Base-by-base conservation (phyloP, 2,888 invertebrate species). In the Drosophila monieri region DNA sequence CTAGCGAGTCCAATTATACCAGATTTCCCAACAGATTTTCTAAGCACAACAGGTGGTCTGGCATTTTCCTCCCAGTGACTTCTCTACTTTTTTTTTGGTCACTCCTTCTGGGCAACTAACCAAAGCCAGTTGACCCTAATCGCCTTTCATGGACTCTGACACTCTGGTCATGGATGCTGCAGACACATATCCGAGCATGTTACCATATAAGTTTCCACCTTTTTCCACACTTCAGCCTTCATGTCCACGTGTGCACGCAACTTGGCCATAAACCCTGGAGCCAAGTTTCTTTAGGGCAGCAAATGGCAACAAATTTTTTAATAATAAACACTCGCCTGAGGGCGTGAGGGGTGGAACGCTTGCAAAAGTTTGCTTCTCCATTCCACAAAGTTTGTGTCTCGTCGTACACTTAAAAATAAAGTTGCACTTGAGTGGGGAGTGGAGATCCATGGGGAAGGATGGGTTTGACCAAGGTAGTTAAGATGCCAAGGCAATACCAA, bases 251-350 rank as follows among this genome's bases (percentile, higher is more conserved):
- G 73, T 69, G 66, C 65, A 62, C 70, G 73, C 68, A 66, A 52
- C 60, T 65, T 76, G 68, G 44, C 75, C 74, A 79, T 79, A 81
- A 85, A 76, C 58, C 76, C 62, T 30, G 70, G 41, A 71, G 30
- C 53, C 53, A 71, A 79, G 57, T 81, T 76, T 66, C 70, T 53
- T 67, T 51, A 70, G 68, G 70, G 66, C 67, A 80, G 73, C 78
- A 77, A 78, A 70, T 74, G 77, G 64, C 77, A 81, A 76, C 80
- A 83, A 76, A 76, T 85, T 85, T 80, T 78, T 80, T 85, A 76
- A 79, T 81, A 81, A 81, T 79, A 81, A 81, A 79, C 77, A 71
- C 44, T 47, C 15, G 49, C 27, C 47, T 44, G 69, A 48, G 53
- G 60, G 49, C 23, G 41, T n/a, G n/a, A n/a, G 41, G 6, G 12